Conservation (phyloP, 2,113 vertebrate genomes). For the Rynchops niger region DNA sequence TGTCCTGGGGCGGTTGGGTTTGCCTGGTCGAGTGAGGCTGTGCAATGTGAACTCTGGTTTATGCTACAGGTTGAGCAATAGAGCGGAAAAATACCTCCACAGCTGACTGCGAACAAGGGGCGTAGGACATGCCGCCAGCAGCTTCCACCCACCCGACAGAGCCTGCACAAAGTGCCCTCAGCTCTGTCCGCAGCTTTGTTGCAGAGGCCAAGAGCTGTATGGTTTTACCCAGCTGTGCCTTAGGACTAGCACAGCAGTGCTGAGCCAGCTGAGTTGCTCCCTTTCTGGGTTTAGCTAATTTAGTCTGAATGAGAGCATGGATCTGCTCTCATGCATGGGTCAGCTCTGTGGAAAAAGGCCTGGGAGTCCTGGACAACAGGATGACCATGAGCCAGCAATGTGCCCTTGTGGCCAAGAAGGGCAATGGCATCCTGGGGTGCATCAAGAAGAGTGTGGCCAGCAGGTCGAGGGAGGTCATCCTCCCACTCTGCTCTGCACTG, state of each 20-base stretch:
- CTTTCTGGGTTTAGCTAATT: background rate
- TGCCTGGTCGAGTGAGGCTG: background rate
- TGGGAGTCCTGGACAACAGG: too few relatives aligned
- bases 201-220: background rate
- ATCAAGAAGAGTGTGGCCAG: too few relatives aligned
- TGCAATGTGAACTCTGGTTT: background rate
- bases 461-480: too few relatives aligned
- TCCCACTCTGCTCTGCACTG: too few relatives aligned
- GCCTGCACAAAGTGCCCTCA: background rate
- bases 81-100: background rate
- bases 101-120: background rate
- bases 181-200: background rate
- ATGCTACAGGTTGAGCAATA: background rate
- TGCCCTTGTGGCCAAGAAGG: too few relatives aligned
- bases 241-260: background rate
- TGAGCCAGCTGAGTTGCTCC: background rate
- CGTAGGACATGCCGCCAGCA: background rate
- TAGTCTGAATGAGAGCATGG: too few relatives aligned
- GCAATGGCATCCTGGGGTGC: too few relatives aligned
- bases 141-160: background rate
- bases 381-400: too few relatives aligned
- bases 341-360: too few relatives aligned
- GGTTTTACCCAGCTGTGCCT: background rate
- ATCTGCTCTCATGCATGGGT: too few relatives aligned
- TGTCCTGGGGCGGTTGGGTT: accelerated